These are phyloP conservation scores for Platypus cylindrus DNA, from an alignment of 2,888 invertebrate species.

Conservation along the genomic window DNA sequence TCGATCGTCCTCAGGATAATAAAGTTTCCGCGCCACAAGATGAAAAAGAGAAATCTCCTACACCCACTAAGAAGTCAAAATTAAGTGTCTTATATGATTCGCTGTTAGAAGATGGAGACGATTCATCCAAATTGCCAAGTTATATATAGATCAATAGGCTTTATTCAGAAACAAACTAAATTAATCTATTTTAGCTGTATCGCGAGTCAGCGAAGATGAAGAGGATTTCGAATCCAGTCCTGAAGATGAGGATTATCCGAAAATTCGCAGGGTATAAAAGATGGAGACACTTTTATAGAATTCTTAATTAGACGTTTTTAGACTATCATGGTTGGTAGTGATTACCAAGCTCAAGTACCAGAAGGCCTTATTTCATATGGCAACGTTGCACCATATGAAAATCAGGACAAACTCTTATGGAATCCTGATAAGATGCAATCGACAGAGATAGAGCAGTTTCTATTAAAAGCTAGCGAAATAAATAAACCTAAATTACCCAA, in stretches of 20 bases:
- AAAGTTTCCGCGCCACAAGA: conserved; percentile 38
- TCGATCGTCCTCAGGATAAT: conserved; percentile 35
- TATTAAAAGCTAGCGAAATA: conserved; percentile 43
- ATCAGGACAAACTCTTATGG: conserved; percentile 91
- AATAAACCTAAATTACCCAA: conserved; percentile 46
- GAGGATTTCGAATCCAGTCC: conserved; percentile 66
- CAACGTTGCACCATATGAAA: conserved; percentile 87
- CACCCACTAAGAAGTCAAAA: conserved; percentile 37
- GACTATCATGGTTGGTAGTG: conserved; percentile 90
- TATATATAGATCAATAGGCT: conserved; percentile 26
- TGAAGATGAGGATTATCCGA: conserved; percentile 81
- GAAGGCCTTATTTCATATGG: conserved; percentile 86
- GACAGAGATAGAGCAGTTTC: conserved; percentile 65
- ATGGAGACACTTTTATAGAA: too few relatives aligned
- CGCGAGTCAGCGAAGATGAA: conserved; percentile 65
- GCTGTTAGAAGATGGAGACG: conserved; percentile 34
- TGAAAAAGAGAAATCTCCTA: conserved; percentile 27
- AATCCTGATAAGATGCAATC: conserved; percentile 68
- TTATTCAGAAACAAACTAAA: conserved; percentile 5
- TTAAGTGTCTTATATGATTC: conserved; percentile 43
- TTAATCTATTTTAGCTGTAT: conserved; percentile 40
- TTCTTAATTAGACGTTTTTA: conserved; percentile 21
- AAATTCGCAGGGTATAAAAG: conserved; percentile 40
- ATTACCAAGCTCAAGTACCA: conserved; percentile 88
- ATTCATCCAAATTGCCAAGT: conserved; percentile 40